Base-by-base conservation (phyloP, 2,888 invertebrate species). In the Tridacna crocea region DNA sequence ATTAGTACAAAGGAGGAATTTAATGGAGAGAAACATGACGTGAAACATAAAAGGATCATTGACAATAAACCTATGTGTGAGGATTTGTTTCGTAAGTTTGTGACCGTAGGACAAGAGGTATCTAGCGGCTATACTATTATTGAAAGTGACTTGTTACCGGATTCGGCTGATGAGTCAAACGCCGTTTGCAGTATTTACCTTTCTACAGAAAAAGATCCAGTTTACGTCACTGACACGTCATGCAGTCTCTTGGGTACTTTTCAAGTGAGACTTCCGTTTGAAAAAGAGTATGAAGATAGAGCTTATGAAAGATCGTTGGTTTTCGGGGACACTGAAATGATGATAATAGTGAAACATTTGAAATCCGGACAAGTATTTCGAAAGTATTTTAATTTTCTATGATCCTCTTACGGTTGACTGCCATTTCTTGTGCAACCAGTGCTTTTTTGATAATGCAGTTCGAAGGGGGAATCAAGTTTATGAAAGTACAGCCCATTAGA, bases 291-390 rank as follows among this genome's bases (percentile, higher is more conserved):
- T 11, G 47, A 19, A 26, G 70, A 70, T 51, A 48, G 70, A 22
- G 70, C 70, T 15, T 70, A 70, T 51, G 70, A 70, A 13, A 22
- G 70, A 48, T 70, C 70, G 26, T 36, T 70, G 22, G 70, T 70
- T 48, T 70, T 70, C 51, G 70, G 70, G 26, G 51, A 70, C 26
- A 70, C 70, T 11, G 70, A 70, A 22, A 70, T 70, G 15, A 70
- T 70, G 70, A 51, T 70, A 24, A 70, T 70, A 22, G 70, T 70
- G 13, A 70, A 70, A 51, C 70, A 70, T 70, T 48, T 70, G 24
- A 70, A 70, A 47, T 70, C 70, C 22, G 70, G 70, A 12, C 22
- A 70, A 47, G 51, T 70, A 70, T 70, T 47, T n/a, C 48, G 70
- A 24, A 70, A 70, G 26, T 70, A 70, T 19, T 70, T 70, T 51